Percentiles rank a stretch among this genome's conserved stretches.
Evolutionary conservation across 2,888 invertebrate genomes (phyloP).

Genomic region (Cantharis flavilabris): DNA sequence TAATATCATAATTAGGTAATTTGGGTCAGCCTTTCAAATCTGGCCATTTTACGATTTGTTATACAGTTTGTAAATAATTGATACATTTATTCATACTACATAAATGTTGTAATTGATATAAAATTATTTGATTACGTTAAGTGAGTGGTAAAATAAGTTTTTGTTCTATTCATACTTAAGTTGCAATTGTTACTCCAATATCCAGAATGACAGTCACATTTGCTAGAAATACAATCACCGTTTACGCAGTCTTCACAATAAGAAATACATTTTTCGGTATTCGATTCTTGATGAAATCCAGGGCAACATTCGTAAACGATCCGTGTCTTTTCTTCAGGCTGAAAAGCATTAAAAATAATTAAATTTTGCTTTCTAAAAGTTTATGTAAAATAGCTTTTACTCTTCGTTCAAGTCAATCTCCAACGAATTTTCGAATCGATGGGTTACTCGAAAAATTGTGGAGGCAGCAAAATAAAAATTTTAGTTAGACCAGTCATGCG

Average conservation of each 20-base stretch:
- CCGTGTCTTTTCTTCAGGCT: conserved; percentile 71
- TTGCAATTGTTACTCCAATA: conserved; percentile 66
- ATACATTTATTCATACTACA: background rate
- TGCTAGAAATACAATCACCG: conserved; percentile 64
- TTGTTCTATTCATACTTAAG: conserved; percentile 56
- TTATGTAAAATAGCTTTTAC: too few relatives aligned
- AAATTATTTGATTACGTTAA: background rate
- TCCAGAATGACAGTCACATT: conserved; percentile 67
- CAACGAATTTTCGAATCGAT: too few relatives aligned
- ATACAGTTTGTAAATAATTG: background rate
- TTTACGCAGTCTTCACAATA: conserved; percentile 57
- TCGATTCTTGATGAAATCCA: conserved; percentile 66
- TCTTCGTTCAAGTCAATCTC: too few relatives aligned
- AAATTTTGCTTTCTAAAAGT: too few relatives aligned
- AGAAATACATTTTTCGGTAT: conserved; percentile 51
- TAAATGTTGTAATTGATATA: background rate
- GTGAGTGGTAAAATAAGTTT: conserved; percentile 4
- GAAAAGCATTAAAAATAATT: conserved; percentile 37
- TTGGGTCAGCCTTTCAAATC: conserved; percentile 21
- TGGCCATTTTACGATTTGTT: conserved; percentile 1
- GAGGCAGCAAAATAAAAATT: too few relatives aligned
- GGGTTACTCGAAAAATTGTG: too few relatives aligned
- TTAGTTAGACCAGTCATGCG: too few relatives aligned
- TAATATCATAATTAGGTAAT: background rate
- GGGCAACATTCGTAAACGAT: conserved; percentile 76